Conservation (phyloP, 2,113 vertebrate species). For the Dipodomys stephensi region DNA sequence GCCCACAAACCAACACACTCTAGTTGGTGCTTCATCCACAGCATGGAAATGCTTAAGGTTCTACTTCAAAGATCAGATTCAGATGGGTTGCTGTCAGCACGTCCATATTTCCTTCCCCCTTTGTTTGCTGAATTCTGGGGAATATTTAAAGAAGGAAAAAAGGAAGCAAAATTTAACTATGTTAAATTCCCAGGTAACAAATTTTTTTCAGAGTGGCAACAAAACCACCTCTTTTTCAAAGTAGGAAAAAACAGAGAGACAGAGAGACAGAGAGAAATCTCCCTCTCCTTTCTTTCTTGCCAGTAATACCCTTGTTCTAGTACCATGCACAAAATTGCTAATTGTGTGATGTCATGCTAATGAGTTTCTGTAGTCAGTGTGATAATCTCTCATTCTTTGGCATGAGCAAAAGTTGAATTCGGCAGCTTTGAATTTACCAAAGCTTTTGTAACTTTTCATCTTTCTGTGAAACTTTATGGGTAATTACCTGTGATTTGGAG, state of each 20-base stretch:
- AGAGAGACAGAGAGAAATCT: background rate
- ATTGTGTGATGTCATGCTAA: background rate
- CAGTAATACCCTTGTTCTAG: background rate
- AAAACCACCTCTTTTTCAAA: background rate
- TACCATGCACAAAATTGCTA: background rate
- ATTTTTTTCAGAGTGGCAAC: too few relatives aligned
- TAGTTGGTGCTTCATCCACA: background rate
- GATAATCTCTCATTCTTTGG: background rate
- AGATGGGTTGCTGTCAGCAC: background rate
- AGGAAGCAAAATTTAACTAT: background rate
- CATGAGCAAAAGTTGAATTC: background rate
- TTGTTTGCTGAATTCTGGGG: background rate
- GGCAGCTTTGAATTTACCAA: background rate
- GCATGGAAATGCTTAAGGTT: background rate
- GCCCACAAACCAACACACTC: background rate
- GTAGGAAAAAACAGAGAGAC: background rate
- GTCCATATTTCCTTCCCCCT: background rate
- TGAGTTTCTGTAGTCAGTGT: background rate
- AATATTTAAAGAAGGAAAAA: slow-evolving; percentile 25
- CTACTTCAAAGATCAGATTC: slow-evolving; percentile 16
- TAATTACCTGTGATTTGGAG: background rate
- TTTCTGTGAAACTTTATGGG: background rate
- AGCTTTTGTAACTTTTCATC: background rate
- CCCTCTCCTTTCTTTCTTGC: background rate
- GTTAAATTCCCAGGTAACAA: background rate